phyloP scores from a whole-genome alignment of 2,888 invertebrate genomes.

The Drosophila heteroneura region DNA sequence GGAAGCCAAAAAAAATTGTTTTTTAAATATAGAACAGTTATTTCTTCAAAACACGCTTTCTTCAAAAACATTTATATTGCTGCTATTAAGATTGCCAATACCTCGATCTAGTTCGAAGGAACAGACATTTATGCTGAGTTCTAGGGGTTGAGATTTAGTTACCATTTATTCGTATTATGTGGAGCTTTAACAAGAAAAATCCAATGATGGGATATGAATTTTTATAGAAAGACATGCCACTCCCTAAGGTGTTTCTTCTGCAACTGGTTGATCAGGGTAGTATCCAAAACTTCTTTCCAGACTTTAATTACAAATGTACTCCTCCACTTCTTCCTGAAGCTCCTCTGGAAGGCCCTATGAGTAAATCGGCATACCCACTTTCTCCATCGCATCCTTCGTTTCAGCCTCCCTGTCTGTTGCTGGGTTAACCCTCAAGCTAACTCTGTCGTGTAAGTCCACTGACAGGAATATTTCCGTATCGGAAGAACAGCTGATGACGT shows the following conservation, averaged over 20 bases:
- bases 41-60: neutral
- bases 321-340: too few species aligned
- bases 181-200: neutral
- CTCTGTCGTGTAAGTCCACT: neutral
- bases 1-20: too few species aligned
- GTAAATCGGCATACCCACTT: neutral
- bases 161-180: neutral
- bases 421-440: neutral
- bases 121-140: neutral
- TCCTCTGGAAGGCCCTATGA: neutral
- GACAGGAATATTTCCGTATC: neutral
- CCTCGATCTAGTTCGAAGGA: neutral
- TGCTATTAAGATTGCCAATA: neutral
- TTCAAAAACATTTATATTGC: neutral
- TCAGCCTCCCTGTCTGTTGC: neutral
- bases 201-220: neutral
- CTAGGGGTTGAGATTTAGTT: neutral
- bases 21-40: too few species aligned
- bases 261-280: neutral
- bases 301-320: neutral
- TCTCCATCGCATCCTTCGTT: neutral
- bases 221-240: neutral
- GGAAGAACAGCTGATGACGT: neutral
- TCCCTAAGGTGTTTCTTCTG: neutral
- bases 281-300: neutral